Evolutionary conservation across 2,888 invertebrate genomes (phyloP).

Genomic region (Ellobium chinense): DNA sequence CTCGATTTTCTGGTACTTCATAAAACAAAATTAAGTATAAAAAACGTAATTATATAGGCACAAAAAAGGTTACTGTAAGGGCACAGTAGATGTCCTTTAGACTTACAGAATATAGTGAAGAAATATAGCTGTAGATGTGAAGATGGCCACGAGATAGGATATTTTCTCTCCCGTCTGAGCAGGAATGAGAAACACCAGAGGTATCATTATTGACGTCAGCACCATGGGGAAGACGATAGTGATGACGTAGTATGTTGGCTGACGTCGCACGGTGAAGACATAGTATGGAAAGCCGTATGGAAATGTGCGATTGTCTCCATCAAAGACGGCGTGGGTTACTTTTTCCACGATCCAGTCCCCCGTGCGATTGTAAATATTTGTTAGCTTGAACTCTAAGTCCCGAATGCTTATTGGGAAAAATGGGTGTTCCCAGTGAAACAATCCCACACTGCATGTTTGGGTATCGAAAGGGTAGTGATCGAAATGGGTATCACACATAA

Average conservation of each 20-base stretch:
- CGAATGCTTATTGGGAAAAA: neutral
- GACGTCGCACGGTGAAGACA: neutral
- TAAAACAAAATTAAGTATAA: too few species aligned
- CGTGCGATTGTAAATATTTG: neutral
- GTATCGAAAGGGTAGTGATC: slow-evolving; percentile 6
- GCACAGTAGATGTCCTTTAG: too few species aligned
- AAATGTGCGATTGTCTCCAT: too few species aligned
- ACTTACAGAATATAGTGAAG: slow-evolving; percentile 6
- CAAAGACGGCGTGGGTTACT: neutral
- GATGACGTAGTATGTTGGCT: slow-evolving; percentile 28
- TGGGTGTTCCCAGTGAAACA: neutral
- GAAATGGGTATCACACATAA: slow-evolving; percentile 7
- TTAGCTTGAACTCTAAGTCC: neutral
- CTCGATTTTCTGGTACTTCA: too few species aligned
- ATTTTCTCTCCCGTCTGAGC: slow-evolving; percentile 30
- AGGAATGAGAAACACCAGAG: slow-evolving; percentile 39
- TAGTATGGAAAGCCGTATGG: neutral
- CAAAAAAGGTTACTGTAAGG: too few species aligned
- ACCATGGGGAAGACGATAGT: slow-evolving; percentile 41
- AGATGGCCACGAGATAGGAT: slow-evolving; percentile 22
- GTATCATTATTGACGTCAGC: slow-evolving; percentile 39
- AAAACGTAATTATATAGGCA: too few species aligned
- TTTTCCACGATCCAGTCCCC: neutral
- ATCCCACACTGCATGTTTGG: neutral
- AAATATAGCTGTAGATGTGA: slow-evolving; percentile 26